phyloP scores from a whole-genome alignment of 2,888 invertebrate species.

The Parnassius smintheus region DNA sequence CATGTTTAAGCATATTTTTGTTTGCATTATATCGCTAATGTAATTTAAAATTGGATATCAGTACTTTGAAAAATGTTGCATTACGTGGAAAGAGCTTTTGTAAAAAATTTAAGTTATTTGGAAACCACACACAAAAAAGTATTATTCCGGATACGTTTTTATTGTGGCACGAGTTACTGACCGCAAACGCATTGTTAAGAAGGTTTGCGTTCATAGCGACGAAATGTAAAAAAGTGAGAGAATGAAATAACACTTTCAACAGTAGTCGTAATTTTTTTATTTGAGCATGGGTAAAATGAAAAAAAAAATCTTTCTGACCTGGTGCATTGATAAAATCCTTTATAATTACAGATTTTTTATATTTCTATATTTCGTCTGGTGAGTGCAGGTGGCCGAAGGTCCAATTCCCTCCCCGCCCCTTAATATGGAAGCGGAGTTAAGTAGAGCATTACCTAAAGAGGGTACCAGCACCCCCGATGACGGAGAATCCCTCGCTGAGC shows the following conservation, averaged over 20 bases:
- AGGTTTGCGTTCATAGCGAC: constrained; percentile 3
- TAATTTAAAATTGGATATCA: constrained; percentile 1
- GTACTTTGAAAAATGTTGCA: constrained; percentile 19
- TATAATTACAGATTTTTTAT: too few species aligned
- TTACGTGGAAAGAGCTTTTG: constrained; percentile 20
- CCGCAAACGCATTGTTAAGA: constrained; percentile 28
- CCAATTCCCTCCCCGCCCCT: too few species aligned
- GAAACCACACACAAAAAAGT: constrained; percentile 31
- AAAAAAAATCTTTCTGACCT: too few species aligned
- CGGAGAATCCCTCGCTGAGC: too few species aligned
- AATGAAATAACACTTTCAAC: constrained; percentile 7
- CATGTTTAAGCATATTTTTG: neutral
- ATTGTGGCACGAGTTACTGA: constrained; percentile 29
- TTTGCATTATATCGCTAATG: neutral
- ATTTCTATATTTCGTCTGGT: too few species aligned
- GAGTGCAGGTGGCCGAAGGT: too few species aligned
- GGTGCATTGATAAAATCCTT: too few species aligned
- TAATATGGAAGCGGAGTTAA: too few species aligned
- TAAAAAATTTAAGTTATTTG: constrained; percentile 29
- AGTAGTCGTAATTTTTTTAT: constrained; percentile 10
- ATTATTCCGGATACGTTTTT: constrained; percentile 31
- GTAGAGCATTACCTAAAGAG: too few species aligned
- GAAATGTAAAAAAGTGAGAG: constrained; percentile 5
- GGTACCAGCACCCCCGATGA: too few species aligned
- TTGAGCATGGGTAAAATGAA: neutral